Conservation (phyloP, 2,113 vertebrate species). For the Pseudorasbora parva region DNA sequence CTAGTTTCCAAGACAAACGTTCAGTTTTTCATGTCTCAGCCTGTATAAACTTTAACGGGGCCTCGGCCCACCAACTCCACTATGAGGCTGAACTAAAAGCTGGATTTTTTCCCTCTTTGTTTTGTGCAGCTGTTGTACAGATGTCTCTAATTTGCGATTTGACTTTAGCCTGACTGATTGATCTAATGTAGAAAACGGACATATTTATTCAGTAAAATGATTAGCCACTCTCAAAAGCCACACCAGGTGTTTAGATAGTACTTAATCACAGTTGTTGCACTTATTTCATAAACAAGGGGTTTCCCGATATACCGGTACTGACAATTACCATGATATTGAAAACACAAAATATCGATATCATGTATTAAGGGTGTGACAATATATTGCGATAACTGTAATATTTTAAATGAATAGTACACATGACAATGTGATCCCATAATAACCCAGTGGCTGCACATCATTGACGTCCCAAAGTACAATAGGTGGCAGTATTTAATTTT, state of each 20-base stretch:
- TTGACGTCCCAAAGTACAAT: too few relatives aligned
- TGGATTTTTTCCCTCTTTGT: constrained; percentile 50
- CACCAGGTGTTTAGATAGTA: neutral
- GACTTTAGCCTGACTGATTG: constrained; percentile 17
- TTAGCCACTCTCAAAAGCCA: constrained; percentile 13
- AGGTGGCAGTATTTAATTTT: too few relatives aligned
- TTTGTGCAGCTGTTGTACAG: constrained; percentile 27
- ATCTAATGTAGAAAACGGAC: neutral
- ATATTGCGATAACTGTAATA: too few relatives aligned
- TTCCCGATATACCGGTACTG: too few relatives aligned
- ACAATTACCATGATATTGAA: too few relatives aligned
- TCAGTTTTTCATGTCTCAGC: constrained; percentile 37
- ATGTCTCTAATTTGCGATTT: constrained; percentile 23
- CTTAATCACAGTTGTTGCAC: neutral
- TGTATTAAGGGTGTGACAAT: too few relatives aligned
- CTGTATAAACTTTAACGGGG: constrained; percentile 30
- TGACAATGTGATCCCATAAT: too few relatives aligned
- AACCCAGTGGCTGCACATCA: too few relatives aligned
- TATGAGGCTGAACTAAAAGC: constrained; percentile 67
- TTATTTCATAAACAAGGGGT: neutral
- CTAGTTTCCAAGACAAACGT: constrained; percentile 50
- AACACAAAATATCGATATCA: too few relatives aligned
- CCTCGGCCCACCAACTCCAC: constrained; percentile 45
- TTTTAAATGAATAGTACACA: too few relatives aligned
- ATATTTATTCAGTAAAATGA: constrained; percentile 26